Evolutionary conservation across 2,797 vertebrate species (phyloP).

Genomic region (Gobio occitaniae): DNA sequence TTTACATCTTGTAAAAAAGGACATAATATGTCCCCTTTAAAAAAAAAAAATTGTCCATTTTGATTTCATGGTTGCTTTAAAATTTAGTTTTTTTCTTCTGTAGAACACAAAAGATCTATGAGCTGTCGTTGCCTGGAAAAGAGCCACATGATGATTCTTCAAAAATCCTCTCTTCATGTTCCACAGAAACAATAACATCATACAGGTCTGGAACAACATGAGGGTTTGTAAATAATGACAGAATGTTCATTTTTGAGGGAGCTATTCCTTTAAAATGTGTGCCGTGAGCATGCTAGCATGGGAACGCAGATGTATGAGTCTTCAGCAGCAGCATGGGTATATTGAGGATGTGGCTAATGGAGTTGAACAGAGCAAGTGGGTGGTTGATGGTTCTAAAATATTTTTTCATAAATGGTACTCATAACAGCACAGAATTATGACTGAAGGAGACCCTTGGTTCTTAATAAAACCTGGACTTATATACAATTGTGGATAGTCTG

Average conservation of each 20-base stretch:
- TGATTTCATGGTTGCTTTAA: too few species aligned
- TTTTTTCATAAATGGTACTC: conserved; percentile 35
- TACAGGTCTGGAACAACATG: not conserved
- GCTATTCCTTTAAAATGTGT: not conserved
- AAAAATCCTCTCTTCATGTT: not conserved
- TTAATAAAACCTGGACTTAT: conserved; percentile 28
- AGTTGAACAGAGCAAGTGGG: conserved; percentile 48
- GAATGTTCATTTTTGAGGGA: not conserved
- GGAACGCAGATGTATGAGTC: conserved; percentile 1
- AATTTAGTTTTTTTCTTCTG: not conserved
- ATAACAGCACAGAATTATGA: not conserved
- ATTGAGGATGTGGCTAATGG: conserved; percentile 35
- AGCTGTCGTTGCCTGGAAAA: not conserved
- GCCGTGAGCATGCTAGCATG: conserved; percentile 1
- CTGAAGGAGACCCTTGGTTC: not conserved
- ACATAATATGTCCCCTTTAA: too few species aligned
- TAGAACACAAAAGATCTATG: not conserved
- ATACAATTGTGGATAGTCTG: not conserved
- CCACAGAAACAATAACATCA: not conserved
- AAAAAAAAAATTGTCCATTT: too few species aligned
- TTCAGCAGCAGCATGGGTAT: conserved; percentile 5
- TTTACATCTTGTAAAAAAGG: too few species aligned
- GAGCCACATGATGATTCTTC: not conserved
- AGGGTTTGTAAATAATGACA: not conserved
- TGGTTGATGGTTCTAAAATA: conserved; percentile 46